Evolutionary conservation across 2,113 vertebrate species (phyloP).

Genomic region (Dromaius novaehollandiae): DNA sequence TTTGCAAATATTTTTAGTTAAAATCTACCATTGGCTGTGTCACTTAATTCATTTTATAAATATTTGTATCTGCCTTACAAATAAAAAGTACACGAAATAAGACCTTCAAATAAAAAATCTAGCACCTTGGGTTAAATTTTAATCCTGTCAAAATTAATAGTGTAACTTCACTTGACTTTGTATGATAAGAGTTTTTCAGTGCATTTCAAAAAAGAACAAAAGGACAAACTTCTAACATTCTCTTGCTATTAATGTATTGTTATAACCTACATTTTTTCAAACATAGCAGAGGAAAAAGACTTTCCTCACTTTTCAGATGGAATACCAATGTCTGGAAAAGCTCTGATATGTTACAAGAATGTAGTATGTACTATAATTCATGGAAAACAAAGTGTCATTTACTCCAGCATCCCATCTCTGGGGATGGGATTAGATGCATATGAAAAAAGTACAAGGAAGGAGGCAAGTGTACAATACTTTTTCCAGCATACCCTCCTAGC

Average conservation of each 20-base stretch:
- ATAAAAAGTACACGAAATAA: background rate
- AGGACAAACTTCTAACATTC: background rate
- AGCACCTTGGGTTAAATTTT: background rate
- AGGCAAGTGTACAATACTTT: background rate
- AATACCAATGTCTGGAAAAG: background rate
- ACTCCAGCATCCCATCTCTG: background rate
- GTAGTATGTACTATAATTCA: background rate
- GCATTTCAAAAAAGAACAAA: background rate
- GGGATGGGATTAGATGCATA: background rate
- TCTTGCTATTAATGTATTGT: background rate
- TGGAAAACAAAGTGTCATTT: background rate
- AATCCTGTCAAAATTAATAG: background rate
- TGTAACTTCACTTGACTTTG: background rate
- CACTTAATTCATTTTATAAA: background rate
- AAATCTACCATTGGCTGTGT: background rate
- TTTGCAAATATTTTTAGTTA: background rate
- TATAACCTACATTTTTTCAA: background rate
- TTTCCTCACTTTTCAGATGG: background rate
- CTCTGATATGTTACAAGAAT: background rate
- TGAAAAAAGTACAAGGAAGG: background rate
- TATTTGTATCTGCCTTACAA: background rate
- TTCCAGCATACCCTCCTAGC: background rate
- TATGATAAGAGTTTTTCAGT: background rate
- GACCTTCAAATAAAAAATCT: background rate
- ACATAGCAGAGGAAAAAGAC: background rate